Percentiles rank a stretch among this genome's conserved stretches.
Evolutionary conservation across 2,888 invertebrate species (phyloP).

Genomic region (Drosophila tripunctata): DNA sequence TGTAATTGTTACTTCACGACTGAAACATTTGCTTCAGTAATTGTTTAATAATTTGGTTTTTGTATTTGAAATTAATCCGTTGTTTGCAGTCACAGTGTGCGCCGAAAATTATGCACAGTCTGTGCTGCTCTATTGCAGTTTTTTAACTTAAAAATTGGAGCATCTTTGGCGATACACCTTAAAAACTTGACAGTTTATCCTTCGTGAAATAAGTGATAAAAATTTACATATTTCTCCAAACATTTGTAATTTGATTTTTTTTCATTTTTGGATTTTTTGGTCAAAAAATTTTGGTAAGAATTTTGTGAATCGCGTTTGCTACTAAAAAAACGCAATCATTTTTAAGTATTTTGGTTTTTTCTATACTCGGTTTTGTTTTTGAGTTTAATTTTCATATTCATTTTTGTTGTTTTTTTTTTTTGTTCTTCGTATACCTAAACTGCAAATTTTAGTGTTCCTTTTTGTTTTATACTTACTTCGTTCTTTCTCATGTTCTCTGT

Average conservation of each 20-base stretch:
- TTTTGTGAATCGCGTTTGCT: slow-evolving; percentile 82
- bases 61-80: slow-evolving; percentile 60
- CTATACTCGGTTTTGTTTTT: slow-evolving; percentile 7
- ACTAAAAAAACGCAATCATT: slow-evolving; percentile 84
- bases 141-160: slow-evolving; percentile 49
- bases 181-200: slow-evolving; percentile 39
- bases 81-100: slow-evolving; percentile 58
- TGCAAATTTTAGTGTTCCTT: slow-evolving; percentile 64
- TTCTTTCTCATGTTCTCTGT: slow-evolving; percentile 18
- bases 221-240: slow-evolving; percentile 60
- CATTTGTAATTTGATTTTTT: slow-evolving; percentile 35
- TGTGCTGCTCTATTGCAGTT: slow-evolving; percentile 80
- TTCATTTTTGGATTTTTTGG: slow-evolving; percentile 31
- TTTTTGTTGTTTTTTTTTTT: slow-evolving; percentile 39
- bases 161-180: slow-evolving; percentile 25
- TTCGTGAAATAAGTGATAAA: slow-evolving; percentile 82
- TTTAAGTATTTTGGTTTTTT: slow-evolving; percentile 45
- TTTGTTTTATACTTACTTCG: slow-evolving; percentile 49
- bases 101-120: slow-evolving; percentile 61
- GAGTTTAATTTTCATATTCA: slow-evolving; percentile 32
- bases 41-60: slow-evolving; percentile 42
- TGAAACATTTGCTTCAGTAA: slow-evolving; percentile 51
- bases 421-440: slow-evolving; percentile 48
- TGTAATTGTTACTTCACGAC: slow-evolving; percentile 41
- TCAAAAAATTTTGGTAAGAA: slow-evolving; percentile 57